Evolutionary conservation across 2,888 invertebrate genomes (phyloP).

Genomic region (Nezara viridula): DNA sequence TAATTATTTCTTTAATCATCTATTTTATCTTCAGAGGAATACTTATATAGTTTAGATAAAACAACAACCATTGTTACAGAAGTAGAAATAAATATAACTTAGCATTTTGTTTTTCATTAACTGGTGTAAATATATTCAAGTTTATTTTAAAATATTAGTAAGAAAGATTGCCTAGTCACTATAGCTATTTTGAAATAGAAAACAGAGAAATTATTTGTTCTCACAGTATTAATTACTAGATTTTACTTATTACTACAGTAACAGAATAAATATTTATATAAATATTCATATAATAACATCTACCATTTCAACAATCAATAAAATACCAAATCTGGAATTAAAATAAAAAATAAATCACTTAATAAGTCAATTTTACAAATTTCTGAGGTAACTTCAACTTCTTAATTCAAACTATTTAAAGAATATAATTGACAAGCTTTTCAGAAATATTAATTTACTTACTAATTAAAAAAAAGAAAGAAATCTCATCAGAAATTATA

Average conservation of each 20-base stretch:
- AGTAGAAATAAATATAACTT: neutral
- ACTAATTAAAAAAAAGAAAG: neutral
- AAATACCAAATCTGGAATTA: too few species aligned
- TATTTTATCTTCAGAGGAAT: conserved; percentile 24
- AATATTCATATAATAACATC: neutral
- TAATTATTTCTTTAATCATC: conserved; percentile 51
- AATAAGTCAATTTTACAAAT: neutral
- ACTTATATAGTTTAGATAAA: neutral
- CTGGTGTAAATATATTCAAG: neutral
- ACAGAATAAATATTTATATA: neutral
- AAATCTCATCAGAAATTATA: too few species aligned
- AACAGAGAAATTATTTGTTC: neutral
- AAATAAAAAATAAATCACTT: too few species aligned
- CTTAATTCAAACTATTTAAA: neutral
- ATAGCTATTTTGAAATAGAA: neutral
- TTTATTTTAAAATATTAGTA: neutral
- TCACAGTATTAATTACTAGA: neutral
- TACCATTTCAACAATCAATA: neutral
- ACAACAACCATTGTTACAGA: neutral
- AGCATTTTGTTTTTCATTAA: neutral
- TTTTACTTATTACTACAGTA: neutral
- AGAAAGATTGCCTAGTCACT: conserved; percentile 1
- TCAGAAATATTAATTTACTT: neutral
- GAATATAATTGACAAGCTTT: neutral
- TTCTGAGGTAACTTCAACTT: neutral